Evolutionary conservation across 2,797 vertebrate species (phyloP), one percentile per base, ranked within the genome.

Genomic region (Martes flavigula): DNA sequence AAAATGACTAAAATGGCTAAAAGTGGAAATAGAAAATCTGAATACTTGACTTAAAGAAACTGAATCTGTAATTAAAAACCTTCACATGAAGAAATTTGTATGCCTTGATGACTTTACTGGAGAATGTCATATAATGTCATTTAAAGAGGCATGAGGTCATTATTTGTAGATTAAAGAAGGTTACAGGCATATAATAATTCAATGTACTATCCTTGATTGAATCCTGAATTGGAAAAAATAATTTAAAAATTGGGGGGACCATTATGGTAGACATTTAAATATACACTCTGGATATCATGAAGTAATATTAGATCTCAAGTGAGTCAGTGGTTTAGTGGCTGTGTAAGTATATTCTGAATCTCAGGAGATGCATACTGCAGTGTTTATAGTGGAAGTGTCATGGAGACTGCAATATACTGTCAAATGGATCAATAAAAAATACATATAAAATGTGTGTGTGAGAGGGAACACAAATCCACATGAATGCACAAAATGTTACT

Each of bases 1-100:
- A 70, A 95, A 87, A 62, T 87, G 43, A 64, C 40, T 92, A 58
- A 94, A 87, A 35, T 75, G n/a, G n/a, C 90, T 82, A 84, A 87
- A 90, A 87, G 77, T 87, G 32, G 40, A 72, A 90, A 87, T 60
- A 84, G 60, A 87, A 82, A 93, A 84, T 90, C 43, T 93, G 75
- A 92, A 83, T 94, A 93, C 73, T 83, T 93, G 23, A 85, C 64
- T 86, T 92, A 87, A 62, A 68, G 25, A 73, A 89, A 94, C 64
- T 70, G 7, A 82, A 40, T 51, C 43, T 87, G 21, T 83, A 86
- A 90, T 92, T 86, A 72, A 72, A 92, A 87, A 82, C 2, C 20
- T 87, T 90, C 13, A 51, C 23, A 25, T 8, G 77, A 78, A 94
- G 30, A 90, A 75, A 91, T 86, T 30, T 92, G 46, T 62, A 68